phyloP scores from a whole-genome alignment of 2,797 vertebrate species.

The Onychomys arenicola region DNA sequence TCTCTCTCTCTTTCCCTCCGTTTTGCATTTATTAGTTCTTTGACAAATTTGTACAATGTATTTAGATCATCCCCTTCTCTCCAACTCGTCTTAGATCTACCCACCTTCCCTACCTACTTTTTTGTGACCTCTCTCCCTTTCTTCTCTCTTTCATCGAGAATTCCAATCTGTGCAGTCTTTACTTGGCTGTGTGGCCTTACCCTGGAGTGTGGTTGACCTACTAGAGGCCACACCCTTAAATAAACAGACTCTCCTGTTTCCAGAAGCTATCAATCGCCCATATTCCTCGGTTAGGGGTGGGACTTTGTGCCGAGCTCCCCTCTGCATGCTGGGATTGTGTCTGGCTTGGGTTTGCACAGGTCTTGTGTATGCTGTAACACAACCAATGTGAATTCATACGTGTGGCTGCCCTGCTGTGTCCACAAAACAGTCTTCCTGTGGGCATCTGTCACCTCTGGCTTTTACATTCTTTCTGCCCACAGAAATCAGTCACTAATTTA shows the following conservation, averaged over 20 bases:
- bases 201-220: neutral
- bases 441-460: too few relatives aligned
- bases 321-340: too few relatives aligned
- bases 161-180: neutral
- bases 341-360: neutral
- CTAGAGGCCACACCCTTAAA: neutral
- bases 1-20: fast-evolving
- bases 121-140: neutral
- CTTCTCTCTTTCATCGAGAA: neutral
- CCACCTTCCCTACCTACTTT: neutral
- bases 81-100: neutral
- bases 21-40: neutral
- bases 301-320: neutral
- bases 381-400: too few relatives aligned
- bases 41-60: neutral
- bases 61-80: neutral
- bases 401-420: neutral
- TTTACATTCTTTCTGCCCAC: neutral
- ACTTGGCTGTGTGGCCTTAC: neutral
- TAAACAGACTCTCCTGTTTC: neutral
- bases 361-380: neutral
- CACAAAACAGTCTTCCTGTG: neutral
- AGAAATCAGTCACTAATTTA: neutral
- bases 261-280: neutral
- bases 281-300: neutral